A percentile compares a stretch with the other conserved stretches of the same genome.
phyloP scores from a whole-genome alignment of 2,113 vertebrate species.

The Varanus komodoensis region DNA sequence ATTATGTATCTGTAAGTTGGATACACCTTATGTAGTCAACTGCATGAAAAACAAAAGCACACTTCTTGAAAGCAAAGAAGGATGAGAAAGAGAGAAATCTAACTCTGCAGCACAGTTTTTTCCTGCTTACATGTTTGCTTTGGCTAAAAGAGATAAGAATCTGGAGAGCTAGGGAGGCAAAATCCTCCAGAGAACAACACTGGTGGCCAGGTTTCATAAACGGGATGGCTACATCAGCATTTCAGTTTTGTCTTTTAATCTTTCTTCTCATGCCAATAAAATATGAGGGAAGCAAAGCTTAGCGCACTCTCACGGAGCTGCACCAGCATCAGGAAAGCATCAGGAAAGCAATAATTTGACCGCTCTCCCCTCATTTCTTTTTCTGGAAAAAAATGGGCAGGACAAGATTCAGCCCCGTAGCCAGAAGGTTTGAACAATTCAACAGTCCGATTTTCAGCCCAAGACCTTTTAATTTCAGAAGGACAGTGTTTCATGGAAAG shows the following conservation, averaged over 20 bases:
- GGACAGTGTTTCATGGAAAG: constrained; percentile 39
- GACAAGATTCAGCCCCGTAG: constrained; percentile 1
- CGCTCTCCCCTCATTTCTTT: too few species aligned
- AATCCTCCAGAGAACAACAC: neutral
- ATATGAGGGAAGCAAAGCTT: neutral
- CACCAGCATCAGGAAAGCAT: neutral
- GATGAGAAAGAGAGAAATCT: neutral
- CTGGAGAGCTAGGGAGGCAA: neutral
- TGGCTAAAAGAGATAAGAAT: neutral
- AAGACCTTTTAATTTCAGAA: constrained; percentile 30
- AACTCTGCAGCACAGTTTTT: neutral
- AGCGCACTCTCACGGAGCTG: neutral
- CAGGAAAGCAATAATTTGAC: neutral
- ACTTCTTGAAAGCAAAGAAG: neutral
- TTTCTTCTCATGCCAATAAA: neutral
- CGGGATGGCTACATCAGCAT: neutral
- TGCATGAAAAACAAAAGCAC: neutral
- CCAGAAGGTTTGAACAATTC: neutral
- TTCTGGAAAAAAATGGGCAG: neutral
- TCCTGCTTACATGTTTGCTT: neutral
- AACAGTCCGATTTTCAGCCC: constrained; percentile 6
- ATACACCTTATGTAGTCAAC: neutral
- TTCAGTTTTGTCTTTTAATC: neutral
- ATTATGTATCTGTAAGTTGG: neutral
- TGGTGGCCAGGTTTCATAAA: neutral